phyloP scores from a whole-genome alignment of 2,888 invertebrate genomes.

The Laspeyria flexula region DNA sequence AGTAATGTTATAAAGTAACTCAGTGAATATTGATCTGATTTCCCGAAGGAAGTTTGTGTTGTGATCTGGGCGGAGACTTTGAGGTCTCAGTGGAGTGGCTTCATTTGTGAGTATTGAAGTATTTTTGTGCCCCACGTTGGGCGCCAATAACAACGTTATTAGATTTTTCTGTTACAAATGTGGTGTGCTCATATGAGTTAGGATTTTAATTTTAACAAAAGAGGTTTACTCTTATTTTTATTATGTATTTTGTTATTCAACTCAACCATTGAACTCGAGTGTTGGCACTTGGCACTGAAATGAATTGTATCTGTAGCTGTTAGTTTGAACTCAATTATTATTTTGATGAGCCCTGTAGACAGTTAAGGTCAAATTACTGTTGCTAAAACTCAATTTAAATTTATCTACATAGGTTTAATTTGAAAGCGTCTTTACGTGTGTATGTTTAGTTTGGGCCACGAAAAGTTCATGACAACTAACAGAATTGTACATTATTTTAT shows the following conservation, averaged over 20 bases:
- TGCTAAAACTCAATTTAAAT: constrained; percentile 77
- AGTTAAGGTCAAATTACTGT: constrained; percentile 65
- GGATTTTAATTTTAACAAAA: too few species aligned
- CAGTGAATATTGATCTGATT: constrained; percentile 36
- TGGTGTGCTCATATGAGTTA: background rate
- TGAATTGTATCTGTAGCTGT: constrained; percentile 27
- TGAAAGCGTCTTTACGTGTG: constrained; percentile 44
- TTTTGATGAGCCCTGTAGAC: constrained; percentile 66
- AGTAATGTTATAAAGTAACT: constrained; percentile 25
- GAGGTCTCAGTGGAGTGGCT: constrained; percentile 13
- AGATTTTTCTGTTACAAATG: constrained; percentile 22
- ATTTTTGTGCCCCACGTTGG: constrained; percentile 31
- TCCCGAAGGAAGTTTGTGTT: constrained; percentile 37
- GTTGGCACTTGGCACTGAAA: constrained; percentile 30
- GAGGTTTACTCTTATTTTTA: too few species aligned
- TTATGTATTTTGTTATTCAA: background rate
- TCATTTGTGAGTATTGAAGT: constrained; percentile 38
- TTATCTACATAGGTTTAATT: constrained; percentile 68
- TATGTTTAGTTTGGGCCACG: constrained; percentile 23
- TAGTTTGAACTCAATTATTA: constrained; percentile 70
- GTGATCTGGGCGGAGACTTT: constrained; percentile 22
- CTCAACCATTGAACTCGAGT: constrained; percentile 22
- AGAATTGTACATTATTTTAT: too few species aligned
- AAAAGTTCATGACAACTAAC: constrained; percentile 3
- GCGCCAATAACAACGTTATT: constrained; percentile 40